phyloP scores from a whole-genome alignment of 2,113 vertebrate genomes.

The Empidonax alnorum region DNA sequence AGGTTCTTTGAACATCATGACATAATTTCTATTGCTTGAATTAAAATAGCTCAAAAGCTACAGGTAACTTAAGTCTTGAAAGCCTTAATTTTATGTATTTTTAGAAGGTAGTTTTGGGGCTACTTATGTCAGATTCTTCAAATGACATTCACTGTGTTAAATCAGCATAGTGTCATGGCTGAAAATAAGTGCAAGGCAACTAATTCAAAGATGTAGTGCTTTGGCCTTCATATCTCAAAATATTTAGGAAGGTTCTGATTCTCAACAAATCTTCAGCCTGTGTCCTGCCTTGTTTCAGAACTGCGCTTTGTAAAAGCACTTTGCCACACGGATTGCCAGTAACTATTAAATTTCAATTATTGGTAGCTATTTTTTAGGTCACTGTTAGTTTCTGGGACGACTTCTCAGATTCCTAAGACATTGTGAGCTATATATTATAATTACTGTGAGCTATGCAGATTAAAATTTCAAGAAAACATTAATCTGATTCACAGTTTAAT shows the following conservation, averaged over 20 bases:
- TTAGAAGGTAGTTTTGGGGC: neutral
- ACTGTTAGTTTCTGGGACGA: neutral
- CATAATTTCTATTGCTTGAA: neutral
- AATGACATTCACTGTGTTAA: neutral
- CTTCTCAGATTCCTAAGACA: neutral
- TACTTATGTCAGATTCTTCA: neutral
- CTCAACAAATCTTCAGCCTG: neutral
- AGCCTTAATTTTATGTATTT: neutral
- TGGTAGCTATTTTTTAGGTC: neutral
- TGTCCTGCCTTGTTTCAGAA: neutral
- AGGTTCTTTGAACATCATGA: neutral
- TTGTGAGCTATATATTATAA: neutral
- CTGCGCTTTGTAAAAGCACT: neutral
- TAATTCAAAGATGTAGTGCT: neutral
- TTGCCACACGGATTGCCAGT: neutral
- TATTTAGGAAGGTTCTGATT: neutral
- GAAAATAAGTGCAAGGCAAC: neutral
- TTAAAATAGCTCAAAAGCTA: conserved; percentile 6
- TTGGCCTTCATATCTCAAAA: neutral
- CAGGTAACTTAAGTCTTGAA: neutral
- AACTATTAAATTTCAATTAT: neutral
- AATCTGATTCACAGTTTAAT: conserved; percentile 23
- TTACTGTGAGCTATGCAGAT: neutral
- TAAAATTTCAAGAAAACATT: conserved; percentile 42
- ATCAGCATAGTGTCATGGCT: neutral